Evolutionary conservation across 2,113 vertebrate species (phyloP).

Genomic region (Podilymbus podiceps): DNA sequence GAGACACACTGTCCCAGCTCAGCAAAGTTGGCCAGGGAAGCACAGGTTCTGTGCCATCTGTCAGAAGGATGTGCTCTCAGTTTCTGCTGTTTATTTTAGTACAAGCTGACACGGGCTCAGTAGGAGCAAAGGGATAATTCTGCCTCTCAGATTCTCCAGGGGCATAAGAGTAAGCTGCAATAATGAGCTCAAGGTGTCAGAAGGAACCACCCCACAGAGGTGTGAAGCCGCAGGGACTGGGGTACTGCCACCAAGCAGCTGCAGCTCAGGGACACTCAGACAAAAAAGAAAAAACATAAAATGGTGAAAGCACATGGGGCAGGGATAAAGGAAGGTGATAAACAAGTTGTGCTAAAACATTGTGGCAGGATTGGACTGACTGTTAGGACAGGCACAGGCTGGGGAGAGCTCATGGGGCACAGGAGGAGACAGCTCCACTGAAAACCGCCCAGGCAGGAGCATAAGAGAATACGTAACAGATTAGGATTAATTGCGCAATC

Average conservation of each 20-base stretch:
- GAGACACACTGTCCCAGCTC: background rate
- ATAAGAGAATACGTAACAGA: background rate
- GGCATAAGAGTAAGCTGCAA: background rate
- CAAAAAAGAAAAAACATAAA: background rate
- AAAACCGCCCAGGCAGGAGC: background rate
- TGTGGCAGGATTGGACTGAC: background rate
- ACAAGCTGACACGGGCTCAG: background rate
- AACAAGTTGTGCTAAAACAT: background rate
- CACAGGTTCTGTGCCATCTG: background rate
- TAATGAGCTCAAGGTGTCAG: background rate
- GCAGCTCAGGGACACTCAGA: background rate
- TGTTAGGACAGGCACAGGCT: background rate
- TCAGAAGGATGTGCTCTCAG: background rate
- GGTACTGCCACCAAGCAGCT: background rate
- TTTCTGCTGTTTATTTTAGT: background rate
- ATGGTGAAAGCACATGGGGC: accelerated
- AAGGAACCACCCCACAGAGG: background rate
- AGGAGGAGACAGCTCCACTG: background rate
- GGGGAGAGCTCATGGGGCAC: background rate
- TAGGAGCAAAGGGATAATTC: background rate
- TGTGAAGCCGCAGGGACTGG: background rate
- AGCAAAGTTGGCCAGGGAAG: background rate
- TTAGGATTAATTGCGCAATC: background rate
- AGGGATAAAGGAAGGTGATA: background rate
- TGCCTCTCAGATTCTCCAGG: background rate